Evolutionary conservation across 2,797 vertebrate species (phyloP), one percentile per base, ranked within the genome.

Genomic region (Sebastiscus albofasciatus): DNA sequence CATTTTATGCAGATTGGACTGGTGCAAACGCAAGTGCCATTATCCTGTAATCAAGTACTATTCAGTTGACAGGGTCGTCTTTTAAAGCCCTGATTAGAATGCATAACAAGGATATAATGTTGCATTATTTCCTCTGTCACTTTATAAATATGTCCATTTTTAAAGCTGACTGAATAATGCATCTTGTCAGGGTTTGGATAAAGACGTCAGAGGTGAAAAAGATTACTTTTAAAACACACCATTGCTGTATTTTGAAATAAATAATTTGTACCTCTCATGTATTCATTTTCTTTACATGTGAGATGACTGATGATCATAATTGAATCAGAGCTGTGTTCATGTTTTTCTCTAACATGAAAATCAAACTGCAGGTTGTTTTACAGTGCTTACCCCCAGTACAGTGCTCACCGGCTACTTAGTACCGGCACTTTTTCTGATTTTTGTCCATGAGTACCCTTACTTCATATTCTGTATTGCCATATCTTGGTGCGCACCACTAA

Each of bases 11-110:
- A 93, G 90, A 94, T 94, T 94, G 84, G 75, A 84, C 85, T 83
- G 60, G 82, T 83, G 76, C 84, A 87, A 92, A 92, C 70, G 71
- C 90, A 91, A 69, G 79, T 84, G 87, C 91, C 83, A 95, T 96
- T 95, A 94, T 92, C 85, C 70, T 73, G 92, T 91, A 95, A 96
- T 95, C 94, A 95, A 92, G 89, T 87, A 83, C 88, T 90, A 94
- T 95, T 94, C 92, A 95, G 84, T 66, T 83, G 80, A 85, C 87
- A 79, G 78, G 81, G 87, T 65, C 42, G 79, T 90, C 89, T 92
- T 92, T 92, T 88, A 85, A 86, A 89, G 82, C 67, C 72, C 87
- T 94, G 94, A 95, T 95, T 92, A 91, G 87, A 84, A 93, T 89
- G 79, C 91, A 90, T 79, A 89, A 90, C 76, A 91, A 87, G 78